Base-by-base conservation (phyloP, 53 echinoderm and acorn worm species). In the Arbacia lixula region DNA sequence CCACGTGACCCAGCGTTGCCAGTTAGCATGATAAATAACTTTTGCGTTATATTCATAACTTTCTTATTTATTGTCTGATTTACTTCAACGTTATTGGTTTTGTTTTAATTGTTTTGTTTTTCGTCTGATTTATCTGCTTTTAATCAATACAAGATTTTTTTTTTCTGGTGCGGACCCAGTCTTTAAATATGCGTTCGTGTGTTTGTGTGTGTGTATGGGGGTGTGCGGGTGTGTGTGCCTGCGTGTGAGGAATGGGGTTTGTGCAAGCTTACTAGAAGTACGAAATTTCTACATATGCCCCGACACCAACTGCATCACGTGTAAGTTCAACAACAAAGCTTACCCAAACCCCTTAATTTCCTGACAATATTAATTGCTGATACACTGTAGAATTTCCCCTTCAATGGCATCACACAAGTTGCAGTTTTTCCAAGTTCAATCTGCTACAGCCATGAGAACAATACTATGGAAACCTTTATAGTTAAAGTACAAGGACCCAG, bases 391-490 rank as follows among this genome's bases (percentile, higher is more conserved):
- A 58, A 58, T 58, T 24, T 24, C 57, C 56, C 37, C 76, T 32
- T 76, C 56, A 31, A 76, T 26, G 20, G 76, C 76, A 32, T 76
- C 52, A 54, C 54, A 26, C 76, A 76, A 19, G 50, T 34, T 53
- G 57, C 53, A 76, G 76, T 76, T 29, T 11, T 53, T 53, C 76
- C 55, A 76, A 38, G 76, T 76, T 34, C 54, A 53, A 55, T 76
- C 76, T 54, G 32, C 76, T 3, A 76, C 76, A 22, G 76, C 76
- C 76, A 76, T 24, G 33, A 54, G 76, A 55, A 76, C 76, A 76
- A 76, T 54, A 36, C 76, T 76, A 26, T 76, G 76, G 55, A 76
- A 76, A 20, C 67, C 67, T 38, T 67, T 67, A 20, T 38, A 38
- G 38, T 67, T 67, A 38, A 67, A 38, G 21, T 19, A 67, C 67